Evolutionary conservation across 2,113 vertebrate species (phyloP).

Genomic region (Polypterus bichir): DNA sequence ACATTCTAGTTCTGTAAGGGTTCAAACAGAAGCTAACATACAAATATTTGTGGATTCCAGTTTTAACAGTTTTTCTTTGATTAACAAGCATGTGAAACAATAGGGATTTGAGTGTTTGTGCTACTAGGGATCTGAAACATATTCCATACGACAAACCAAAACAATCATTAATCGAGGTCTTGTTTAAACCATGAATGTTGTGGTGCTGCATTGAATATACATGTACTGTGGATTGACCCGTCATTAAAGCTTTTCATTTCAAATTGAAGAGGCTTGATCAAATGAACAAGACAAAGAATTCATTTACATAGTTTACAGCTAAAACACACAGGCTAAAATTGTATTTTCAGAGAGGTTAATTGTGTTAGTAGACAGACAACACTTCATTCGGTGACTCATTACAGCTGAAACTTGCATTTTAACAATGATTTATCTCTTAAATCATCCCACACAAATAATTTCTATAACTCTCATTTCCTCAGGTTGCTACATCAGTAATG

Average conservation of each 20-base stretch:
- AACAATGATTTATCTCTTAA: not conserved
- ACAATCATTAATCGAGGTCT: not conserved
- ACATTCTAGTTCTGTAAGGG: too few species aligned
- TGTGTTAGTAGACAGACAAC: not conserved
- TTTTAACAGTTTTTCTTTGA: too few species aligned
- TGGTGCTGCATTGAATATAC: not conserved
- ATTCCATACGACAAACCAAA: not conserved
- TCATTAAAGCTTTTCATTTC: not conserved
- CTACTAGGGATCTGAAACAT: too few species aligned
- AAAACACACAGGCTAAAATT: not conserved
- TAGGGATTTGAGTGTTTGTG: too few species aligned
- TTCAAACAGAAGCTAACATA: too few species aligned
- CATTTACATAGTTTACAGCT: slow-evolving; percentile 1
- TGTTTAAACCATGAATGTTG: not conserved
- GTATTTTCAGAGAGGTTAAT: not conserved
- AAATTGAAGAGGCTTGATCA: slow-evolving; percentile 1
- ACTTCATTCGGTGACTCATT: not conserved
- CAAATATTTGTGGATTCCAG: too few species aligned
- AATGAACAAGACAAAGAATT: slow-evolving; percentile 4
- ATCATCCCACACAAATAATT: not conserved
- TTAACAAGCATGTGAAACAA: too few species aligned
- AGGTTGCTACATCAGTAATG: too few species aligned
- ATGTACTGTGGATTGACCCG: not conserved
- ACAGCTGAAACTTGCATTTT: not conserved
- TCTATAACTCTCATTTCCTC: too few species aligned